Percentiles rank a stretch among this genome's conserved stretches.
These are phyloP conservation scores for Rhyacichthys aspro DNA, from an alignment of 2,797 vertebrate species.

Conservation along the genomic window DNA sequence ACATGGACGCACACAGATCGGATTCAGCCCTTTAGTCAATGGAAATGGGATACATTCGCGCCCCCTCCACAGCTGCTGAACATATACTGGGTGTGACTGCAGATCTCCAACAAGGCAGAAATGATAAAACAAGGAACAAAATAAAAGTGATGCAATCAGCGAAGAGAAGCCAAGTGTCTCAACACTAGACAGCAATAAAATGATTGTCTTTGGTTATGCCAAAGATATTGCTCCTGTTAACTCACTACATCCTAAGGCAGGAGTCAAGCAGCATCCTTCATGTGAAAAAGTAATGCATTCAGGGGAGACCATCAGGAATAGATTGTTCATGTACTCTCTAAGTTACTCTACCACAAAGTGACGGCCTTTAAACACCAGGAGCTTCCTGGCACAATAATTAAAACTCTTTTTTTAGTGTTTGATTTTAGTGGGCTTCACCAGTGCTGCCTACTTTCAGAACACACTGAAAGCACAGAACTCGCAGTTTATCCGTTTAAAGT, in stretches of 20 bases:
- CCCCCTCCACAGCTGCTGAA: slow-evolving; percentile 63
- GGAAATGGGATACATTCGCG: slow-evolving; percentile 75
- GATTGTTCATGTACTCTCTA: slow-evolving; percentile 20
- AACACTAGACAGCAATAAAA: slow-evolving; percentile 59
- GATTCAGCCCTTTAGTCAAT: slow-evolving; percentile 76
- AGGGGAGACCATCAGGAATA: slow-evolving; percentile 24
- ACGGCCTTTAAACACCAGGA: slow-evolving; percentile 21
- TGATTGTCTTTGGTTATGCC: slow-evolving; percentile 79
- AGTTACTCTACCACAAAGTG: slow-evolving; percentile 23
- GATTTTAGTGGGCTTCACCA: slow-evolving; percentile 26
- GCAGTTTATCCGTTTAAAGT: slow-evolving; percentile 33
- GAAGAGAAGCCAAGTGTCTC: slow-evolving; percentile 48
- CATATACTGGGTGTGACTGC: slow-evolving; percentile 44
- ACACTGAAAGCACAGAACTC: slow-evolving; percentile 37
- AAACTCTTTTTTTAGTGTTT: slow-evolving; percentile 38
- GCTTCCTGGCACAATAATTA: slow-evolving; percentile 33
- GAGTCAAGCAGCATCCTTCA: slow-evolving; percentile 48
- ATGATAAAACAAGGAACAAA: slow-evolving; percentile 39
- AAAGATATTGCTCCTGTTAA: slow-evolving; percentile 75
- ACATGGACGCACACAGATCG: slow-evolving; percentile 42
- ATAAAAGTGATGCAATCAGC: slow-evolving; percentile 24
- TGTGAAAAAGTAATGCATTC: slow-evolving; percentile 20
- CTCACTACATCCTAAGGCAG: slow-evolving; percentile 58
- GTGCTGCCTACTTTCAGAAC: slow-evolving; percentile 38
- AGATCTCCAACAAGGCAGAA: slow-evolving; percentile 49